Evolutionary conservation across 2,113 vertebrate species (phyloP), one percentile per base, ranked within the genome.

Genomic region (Ammodramus savannarum): DNA sequence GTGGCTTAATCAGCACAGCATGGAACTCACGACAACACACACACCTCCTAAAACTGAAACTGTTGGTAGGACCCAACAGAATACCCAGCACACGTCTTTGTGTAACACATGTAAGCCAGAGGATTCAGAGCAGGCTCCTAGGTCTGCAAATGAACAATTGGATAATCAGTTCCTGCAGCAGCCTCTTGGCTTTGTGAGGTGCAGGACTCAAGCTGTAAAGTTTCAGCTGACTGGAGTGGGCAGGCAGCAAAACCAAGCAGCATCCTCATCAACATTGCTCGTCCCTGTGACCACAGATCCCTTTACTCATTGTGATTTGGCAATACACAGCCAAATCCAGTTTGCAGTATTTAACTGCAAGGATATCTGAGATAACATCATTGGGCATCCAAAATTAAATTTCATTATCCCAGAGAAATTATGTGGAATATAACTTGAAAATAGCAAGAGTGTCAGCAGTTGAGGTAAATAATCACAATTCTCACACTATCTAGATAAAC

Each of bases 1-100:
- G 92, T 59, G 39, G 90, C 87, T 97, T 97, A 96, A 96, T 98
- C 97, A 97, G 89, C 96, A 88, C 95, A 96, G 97, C 90, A 97
- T 80, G 95, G 75, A 96, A 94, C 85, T 85, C 80, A 92, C 84
- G 91, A 91, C 88, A 95, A 94, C 86, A 87, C 10, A 87, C 10
- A 46, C 44, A 95, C 77, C 89, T 93, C 91, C 96, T 93, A 93
- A 93, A 96, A 91, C 89, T 86, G 92, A 82, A 82, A 84, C 79
- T 76, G 85, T 74, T 54, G 51, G 59, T 73, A 92, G 68, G 61
- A 95, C 68, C 88, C 74, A 92, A 80, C 55, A 92, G 71, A 90
- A 89, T 85, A 65, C 36, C 44, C 67, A 43, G 31, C 19, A 31
- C n/a, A 11, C 1, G 1, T 58, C 72, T 72, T 36, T 71, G 68